Base-by-base conservation (phyloP, 64 coral and sea anemone species). In the Orbicella faveolata region DNA sequence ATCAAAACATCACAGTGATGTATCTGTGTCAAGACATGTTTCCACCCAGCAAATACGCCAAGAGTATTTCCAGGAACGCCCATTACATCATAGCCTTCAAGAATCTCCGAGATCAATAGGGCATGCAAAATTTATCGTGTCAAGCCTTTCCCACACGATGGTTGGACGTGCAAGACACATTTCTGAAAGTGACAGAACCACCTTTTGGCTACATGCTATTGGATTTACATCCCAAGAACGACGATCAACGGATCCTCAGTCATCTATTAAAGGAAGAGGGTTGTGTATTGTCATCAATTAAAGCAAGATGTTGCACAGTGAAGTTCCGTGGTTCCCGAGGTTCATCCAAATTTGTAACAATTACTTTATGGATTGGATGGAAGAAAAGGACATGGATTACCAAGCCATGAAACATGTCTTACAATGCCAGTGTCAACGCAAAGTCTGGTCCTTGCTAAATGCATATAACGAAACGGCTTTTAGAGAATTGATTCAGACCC, bases 41-140 rank as follows among this genome's bases (percentile, higher is more conserved):
- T 78, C 81, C 81, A 25, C 81, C 82, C 0, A 73, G 83, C 7
- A 92, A 87, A 78, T 75, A 54, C 13, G 57, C 90, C 6, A 52
- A 83, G 0, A 87, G 81, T 0, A 92, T 92, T 26, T 61, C 37
- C 21, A n/a, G 84, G 4, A 92, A 92, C 48, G 20, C 61, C 37
- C 90, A 87, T 34, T 92, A 92, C 26, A 63, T 92, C 21, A 35
- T 79, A 16, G n/a, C 59, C 64, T 78, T 92, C 52, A 92, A 92
- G 52, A 92, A 87, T 63, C 57, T 30, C 0, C 36, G 90, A 1
- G 90, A 92, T 52, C 41, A 54, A 61, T 30, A 78, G 9, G 82
- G 90, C 0, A 78, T 85, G 8, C 35, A 18, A 0, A 92, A 15
- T 11, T 21, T 91, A 0, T 21, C 62, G 4, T 35, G 12, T 0